Base-by-base conservation (phyloP, 2,797 vertebrate genomes). In the Scomberomorus guttatus region DNA sequence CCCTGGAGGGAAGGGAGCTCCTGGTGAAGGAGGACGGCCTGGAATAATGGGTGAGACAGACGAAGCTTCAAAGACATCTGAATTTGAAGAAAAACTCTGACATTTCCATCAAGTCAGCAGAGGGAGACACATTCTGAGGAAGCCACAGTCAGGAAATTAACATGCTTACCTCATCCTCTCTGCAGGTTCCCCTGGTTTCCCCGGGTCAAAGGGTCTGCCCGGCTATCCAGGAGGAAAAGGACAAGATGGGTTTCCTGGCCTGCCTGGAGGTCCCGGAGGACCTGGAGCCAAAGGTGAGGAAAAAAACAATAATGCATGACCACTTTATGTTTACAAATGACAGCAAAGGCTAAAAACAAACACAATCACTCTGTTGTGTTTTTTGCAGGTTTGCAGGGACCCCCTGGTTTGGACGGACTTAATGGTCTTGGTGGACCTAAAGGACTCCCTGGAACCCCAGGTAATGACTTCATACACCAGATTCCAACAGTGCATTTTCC, bases 371-470 rank as follows among this genome's bases (percentile, higher is more conserved):
- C 1, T 46, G 1, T 67, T n/a, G 22, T 77, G 50, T 56, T 42
- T 57, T n/a, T 72, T 79, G 60, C 79, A 99, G 98, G 98, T 77
- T 95, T 95, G 63, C 44, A 91, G n/a, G 98, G 98, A 73, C 59
- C 93, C 48, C 94, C 96, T 48, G 98, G 98, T 75, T 94, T 99
- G 86, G 95, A 94, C 80, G 98, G 98, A 88, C 95, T 99, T 5
- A 97, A 99, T 84, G 98, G 98, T 37, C 95, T 99, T 69, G 95
- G 87, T 64, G 98, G 98, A 89, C 95, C 97, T 13, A 98, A 96
- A 83, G 98, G 98, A 0, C 92, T 94, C 59, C 75, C 93, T 70
- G 98, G 98, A 93, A 96, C 94, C n/a, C 96, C 96, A 95, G 98
- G 98, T 96, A 94, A 86, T 76, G 18, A 65, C 54, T 1, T 51